Conservation (phyloP, 2,888 invertebrate genomes). For the Stenchaetothrips biformis region DNA sequence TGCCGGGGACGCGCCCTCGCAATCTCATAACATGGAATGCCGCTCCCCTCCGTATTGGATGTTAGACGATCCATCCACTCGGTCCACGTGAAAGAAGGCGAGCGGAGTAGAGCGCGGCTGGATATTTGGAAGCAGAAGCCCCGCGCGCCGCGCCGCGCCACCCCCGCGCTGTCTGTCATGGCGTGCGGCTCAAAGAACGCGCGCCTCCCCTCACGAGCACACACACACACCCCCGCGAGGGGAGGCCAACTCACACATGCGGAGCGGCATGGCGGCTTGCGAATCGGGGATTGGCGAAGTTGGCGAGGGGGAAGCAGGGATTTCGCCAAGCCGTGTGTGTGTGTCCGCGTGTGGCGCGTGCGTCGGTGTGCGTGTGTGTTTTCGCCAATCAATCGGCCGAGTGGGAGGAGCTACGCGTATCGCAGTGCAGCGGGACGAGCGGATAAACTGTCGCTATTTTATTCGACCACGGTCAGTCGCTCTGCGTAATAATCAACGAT, state of each 20-base stretch:
- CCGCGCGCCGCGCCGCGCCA: background rate
- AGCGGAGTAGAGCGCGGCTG: background rate
- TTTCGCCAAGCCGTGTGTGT: background rate
- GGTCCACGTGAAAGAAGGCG: background rate
- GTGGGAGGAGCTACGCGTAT: conserved; percentile 1
- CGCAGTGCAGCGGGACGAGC: background rate
- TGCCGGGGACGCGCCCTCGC: background rate
- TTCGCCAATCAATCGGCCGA: conserved; percentile 13
- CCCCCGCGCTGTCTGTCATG: background rate
- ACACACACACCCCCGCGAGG: background rate
- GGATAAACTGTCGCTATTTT: background rate
- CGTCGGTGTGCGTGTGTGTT: background rate
- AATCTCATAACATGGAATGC: conserved; percentile 18
- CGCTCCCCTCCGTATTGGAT: conserved; percentile 1
- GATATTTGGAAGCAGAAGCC: background rate
- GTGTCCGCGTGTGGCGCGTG: too few relatives aligned
- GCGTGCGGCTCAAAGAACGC: conserved; percentile 1
- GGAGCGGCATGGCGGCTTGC: background rate
- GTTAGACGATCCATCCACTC: conserved; percentile 16
- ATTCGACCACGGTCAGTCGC: too few relatives aligned
- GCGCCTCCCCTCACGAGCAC: conserved; percentile 11
- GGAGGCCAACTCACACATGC: background rate
- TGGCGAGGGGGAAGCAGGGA: background rate
- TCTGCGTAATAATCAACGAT: too few relatives aligned
- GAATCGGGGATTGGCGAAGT: conserved; percentile 1